These are phyloP conservation scores for Cossypha caffra DNA, from an alignment of 2,797 vertebrate genomes.

Conservation along the genomic window DNA sequence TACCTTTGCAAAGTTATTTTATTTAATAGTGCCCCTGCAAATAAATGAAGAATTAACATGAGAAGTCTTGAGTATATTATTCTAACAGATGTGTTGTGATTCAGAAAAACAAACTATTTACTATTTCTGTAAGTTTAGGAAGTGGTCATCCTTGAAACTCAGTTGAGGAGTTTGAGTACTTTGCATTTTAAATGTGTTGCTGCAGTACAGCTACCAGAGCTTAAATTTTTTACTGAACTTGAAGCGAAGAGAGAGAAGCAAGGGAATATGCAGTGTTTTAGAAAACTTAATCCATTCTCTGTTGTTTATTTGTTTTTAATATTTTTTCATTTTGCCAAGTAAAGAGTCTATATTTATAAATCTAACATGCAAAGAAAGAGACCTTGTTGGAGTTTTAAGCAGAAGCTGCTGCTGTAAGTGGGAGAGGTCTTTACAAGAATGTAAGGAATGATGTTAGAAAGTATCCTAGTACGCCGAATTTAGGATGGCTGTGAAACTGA, in stretches of 20 bases:
- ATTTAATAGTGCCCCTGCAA: conserved; percentile 9
- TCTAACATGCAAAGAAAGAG: conserved; percentile 61
- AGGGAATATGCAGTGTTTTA: background rate
- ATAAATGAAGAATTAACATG: background rate
- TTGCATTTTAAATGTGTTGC: background rate
- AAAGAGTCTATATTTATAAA: conserved; percentile 32
- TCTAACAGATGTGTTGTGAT: background rate
- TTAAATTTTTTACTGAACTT: background rate
- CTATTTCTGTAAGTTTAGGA: background rate
- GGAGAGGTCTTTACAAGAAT: conserved; percentile 78
- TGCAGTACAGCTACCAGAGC: background rate
- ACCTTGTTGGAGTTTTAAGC: conserved; percentile 70
- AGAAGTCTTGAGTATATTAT: background rate
- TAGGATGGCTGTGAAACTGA: conserved; percentile 64
- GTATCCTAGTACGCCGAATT: conserved; percentile 71
- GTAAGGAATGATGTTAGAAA: conserved; percentile 80
- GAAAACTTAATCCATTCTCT: background rate
- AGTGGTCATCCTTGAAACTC: background rate
- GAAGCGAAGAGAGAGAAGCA: background rate
- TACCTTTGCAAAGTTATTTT: background rate
- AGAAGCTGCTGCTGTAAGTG: conserved; percentile 67
- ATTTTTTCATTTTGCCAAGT: conserved; percentile 21
- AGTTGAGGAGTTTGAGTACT: background rate
- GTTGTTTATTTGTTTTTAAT: conserved; percentile 11
- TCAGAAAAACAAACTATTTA: background rate